phyloP scores from a whole-genome alignment of 2,113 vertebrate genomes.

The Macquaria ambigua region DNA sequence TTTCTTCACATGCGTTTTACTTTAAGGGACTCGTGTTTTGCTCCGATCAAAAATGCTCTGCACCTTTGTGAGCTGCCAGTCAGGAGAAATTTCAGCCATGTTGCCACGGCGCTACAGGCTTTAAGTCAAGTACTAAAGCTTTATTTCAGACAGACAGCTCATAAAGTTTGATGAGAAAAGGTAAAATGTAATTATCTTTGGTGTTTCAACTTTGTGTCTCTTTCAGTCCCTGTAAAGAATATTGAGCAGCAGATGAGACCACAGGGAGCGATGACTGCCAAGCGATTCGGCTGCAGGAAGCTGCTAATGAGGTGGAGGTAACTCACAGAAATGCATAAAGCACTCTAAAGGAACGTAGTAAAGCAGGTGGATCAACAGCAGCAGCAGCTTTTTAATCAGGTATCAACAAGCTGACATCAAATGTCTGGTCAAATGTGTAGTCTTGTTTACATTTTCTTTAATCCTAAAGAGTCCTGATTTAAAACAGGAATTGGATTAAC shows the following conservation, averaged over 20 bases:
- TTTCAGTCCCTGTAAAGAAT: background rate
- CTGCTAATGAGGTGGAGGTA: background rate
- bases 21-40: background rate
- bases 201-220: background rate
- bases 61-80: background rate
- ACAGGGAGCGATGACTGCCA: background rate
- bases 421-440: no score
- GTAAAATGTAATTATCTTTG: background rate
- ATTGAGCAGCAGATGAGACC: background rate
- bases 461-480: no score
- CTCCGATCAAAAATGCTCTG: background rate
- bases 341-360: no score
- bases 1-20: background rate
- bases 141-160: background rate
- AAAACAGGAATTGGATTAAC: no score
- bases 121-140: background rate
- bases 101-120: background rate
- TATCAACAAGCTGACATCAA: no score
- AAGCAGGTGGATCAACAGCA: no score
- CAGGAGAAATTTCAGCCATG: background rate
- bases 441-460: no score
- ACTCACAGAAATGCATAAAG: background rate
- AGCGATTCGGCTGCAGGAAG: background rate
- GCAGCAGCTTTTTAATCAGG: no score
- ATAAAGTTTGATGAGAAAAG: background rate